Evolutionary conservation across 2,797 vertebrate species (phyloP).

Genomic region (Oreochromis grahami): DNA sequence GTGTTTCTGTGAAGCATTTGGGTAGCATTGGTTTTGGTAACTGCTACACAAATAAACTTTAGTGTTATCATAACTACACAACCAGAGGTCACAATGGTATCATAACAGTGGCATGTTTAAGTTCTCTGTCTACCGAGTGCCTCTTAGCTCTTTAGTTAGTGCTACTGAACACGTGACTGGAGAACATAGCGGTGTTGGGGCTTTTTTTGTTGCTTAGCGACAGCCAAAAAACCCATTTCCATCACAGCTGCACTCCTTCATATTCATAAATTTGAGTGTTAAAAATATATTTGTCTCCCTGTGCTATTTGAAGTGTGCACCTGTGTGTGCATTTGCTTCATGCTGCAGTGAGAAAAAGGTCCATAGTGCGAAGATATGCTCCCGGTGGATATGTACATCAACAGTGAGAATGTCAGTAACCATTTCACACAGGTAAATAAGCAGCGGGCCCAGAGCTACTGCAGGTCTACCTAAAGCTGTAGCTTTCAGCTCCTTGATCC

Average conservation of each 20-base stretch:
- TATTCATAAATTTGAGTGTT: slow-evolving; percentile 57
- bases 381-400: slow-evolving; percentile 15
- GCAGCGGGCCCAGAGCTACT: neutral
- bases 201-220: slow-evolving; percentile 62
- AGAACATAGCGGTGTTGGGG: neutral
- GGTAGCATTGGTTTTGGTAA: neutral
- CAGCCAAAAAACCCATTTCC: slow-evolving; percentile 37
- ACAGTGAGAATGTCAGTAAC: neutral
- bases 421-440: slow-evolving; percentile 35
- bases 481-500: neutral
- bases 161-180: slow-evolving; percentile 17
- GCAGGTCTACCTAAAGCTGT: neutral
- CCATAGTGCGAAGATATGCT: slow-evolving; percentile 14
- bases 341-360: slow-evolving; percentile 4
- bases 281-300: slow-evolving; percentile 55
- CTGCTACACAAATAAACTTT: neutral
- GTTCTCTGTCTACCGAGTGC: neutral
- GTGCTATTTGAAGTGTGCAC: slow-evolving; percentile 29
- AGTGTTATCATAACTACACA: neutral
- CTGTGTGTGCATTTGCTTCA: slow-evolving; percentile 21
- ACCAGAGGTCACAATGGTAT: neutral
- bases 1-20: neutral
- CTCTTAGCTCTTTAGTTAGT: slow-evolving; percentile 22
- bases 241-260: slow-evolving; percentile 41
- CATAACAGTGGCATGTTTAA: neutral